Evolutionary conservation across 92 coral and sea anemone species (phyloP).

Genomic region (Micromussa lordhowensis): DNA sequence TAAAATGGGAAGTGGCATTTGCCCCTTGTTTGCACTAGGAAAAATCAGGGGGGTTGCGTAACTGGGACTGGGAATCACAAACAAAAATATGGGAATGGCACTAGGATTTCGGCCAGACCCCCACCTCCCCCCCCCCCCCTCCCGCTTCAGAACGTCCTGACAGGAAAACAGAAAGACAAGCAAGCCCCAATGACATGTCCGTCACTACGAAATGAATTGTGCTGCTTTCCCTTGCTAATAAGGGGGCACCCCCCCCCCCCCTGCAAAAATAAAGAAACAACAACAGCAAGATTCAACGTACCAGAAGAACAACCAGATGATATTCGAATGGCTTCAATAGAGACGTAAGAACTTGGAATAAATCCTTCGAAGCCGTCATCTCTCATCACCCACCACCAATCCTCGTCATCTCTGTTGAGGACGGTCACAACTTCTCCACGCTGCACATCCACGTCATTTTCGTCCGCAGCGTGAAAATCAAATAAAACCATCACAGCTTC

Average conservation of each 20-base stretch:
- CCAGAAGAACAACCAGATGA: conserved; percentile 14
- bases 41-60: too few species aligned
- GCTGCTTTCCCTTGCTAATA: too few species aligned
- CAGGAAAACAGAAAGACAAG: too few species aligned
- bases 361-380: conserved; percentile 81
- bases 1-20: too few species aligned
- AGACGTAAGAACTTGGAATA: conserved; percentile 71
- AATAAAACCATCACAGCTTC: conserved; percentile 70
- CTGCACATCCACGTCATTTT: conserved; percentile 77
- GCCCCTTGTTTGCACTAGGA: too few species aligned
- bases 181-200: too few species aligned
- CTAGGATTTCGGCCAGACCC: too few species aligned
- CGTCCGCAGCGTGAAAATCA: conserved; percentile 76
- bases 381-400: conserved; percentile 89
- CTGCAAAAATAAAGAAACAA: background rate
- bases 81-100: too few species aligned
- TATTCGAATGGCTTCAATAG: conserved; percentile 49
- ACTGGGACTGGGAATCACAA: too few species aligned
- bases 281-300: background rate
- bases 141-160: too few species aligned
- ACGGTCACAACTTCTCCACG: conserved; percentile 81
- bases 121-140: too few species aligned
- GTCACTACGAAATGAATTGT: too few species aligned
- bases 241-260: background rate
- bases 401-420: conserved; percentile 79